Base-by-base conservation (phyloP, 2,113 vertebrate genomes). In the Penelope pileata region DNA sequence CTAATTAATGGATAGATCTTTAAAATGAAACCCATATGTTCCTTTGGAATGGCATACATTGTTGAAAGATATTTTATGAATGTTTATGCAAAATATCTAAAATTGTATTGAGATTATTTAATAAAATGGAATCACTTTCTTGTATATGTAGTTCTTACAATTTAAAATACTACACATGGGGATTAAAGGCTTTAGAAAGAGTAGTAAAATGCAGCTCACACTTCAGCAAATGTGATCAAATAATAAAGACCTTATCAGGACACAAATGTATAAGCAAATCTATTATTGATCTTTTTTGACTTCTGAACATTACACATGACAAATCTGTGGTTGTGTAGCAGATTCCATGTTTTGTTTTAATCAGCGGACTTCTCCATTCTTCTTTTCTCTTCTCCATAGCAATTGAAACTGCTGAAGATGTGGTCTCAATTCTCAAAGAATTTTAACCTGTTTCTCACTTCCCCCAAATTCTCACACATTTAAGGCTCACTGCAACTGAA, bases 371-470 rank as follows among this genome's bases (percentile, higher is more conserved):
- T 75, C 26, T 87, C 34, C n/a, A 48, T 45, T 94, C 36, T 9
- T 78, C 10, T 48, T 72, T 43, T 48, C 21, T 63, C 21, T 12
- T 62, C 21, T 78, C 43, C 21, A 16, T 42, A 42, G 24, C 47
- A 83, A 27, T 60, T 8, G 21, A 64, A 75, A 64, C 23, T 82
- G 30, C 34, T 60, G 43, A 60, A 68, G 19, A 34, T 32, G 4
- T 75, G 16, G 9, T 63, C 26, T 72, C 34, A 69, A n/a, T 3
- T 54, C 40, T 91, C 45, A 58, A 30, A 70, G 48, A 29, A 6
- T 90, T 76, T 90, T 80, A 86, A 91, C 85, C 75, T 91, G 45
- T 62, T 95, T 91, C 54, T 93, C 88, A 67, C 50, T 88, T 72
- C 45, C 15, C 45, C 30, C 24, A 88, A 83, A 74, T 76, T 77